Base-by-base conservation (phyloP, 2,888 invertebrate species). In the Dryobota labecula region DNA sequence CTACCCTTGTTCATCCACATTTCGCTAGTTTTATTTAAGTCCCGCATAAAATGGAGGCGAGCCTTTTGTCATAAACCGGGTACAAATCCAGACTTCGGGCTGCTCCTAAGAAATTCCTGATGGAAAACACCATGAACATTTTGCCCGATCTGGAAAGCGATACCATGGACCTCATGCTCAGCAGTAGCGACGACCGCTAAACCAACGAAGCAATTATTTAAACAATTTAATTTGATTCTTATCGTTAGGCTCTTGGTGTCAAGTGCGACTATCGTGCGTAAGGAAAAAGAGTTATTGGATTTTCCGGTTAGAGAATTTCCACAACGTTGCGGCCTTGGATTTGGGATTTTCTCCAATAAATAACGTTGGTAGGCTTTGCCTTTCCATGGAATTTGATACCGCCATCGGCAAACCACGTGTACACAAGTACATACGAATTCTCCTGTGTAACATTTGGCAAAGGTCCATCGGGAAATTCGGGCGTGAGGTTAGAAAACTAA, bases 351-450 rank as follows among this genome's bases (percentile, higher is more conserved):
- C 9, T 9, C 20, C 45, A 53, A 72, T 78, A 78, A 78, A 78
- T 72, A 76, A 78, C 36, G 36, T 45, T 38, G 45, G 41, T 72
- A 71, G 53, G 45, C 27, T 45, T 57, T 63, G 18, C 33, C 30
- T 51, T 58, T 38, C 20, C 36, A 53, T 76, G 13, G 78, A 78
- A 71, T 78, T 72, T 73, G 73, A 73, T 53, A 36, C 41, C 57
- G 30, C 30, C 45, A 72, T 76, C 18, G 45, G 33, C 33, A 47
- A 75, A 64, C 51, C 51, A 45, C 30, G 33, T 36, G 57, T 38
- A 45, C 15, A 38, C 43, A 61, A 24, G 33, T 27, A 27, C 18
- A 66, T 47, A 27, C 15, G n/a, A 47, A 71, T 41, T 64, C 51
- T 53, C 64, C 1, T n/a, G 41, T 24, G 57, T 63, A 58, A 78